Evolutionary conservation across 2,113 vertebrate genomes (phyloP).

Genomic region (Aythya baeri): DNA sequence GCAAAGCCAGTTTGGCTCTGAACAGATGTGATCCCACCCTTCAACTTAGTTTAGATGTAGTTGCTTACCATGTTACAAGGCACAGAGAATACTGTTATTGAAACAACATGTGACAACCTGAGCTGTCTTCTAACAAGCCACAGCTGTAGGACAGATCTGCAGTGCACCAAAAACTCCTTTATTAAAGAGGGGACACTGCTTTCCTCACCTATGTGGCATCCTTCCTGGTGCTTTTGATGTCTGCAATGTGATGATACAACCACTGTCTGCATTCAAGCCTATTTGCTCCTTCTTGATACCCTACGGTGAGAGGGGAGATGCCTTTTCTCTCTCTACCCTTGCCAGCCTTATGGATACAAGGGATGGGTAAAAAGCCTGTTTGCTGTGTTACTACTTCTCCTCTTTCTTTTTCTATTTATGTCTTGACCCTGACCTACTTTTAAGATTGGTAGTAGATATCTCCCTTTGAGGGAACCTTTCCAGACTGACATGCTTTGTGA

Average conservation of each 20-base stretch:
- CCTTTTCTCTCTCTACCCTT: not conserved
- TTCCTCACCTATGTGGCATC: not conserved
- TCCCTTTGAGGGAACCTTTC: not conserved
- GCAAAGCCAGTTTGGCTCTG: not conserved
- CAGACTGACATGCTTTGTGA: not conserved
- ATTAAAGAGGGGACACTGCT: not conserved
- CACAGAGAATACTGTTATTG: not conserved
- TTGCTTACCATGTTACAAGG: not conserved
- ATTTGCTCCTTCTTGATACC: not conserved
- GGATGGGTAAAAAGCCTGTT: not conserved
- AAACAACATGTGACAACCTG: not conserved
- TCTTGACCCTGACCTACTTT: conserved; percentile 38
- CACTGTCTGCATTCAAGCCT: not conserved
- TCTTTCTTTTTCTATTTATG: not conserved
- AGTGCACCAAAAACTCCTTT: not conserved
- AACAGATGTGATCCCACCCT: not conserved
- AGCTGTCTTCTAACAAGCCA: not conserved
- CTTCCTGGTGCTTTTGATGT: not conserved
- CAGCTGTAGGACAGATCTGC: not conserved
- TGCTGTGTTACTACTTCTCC: not conserved
- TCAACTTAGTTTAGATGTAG: not conserved
- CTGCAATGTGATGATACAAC: rapidly evolving
- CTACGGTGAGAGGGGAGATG: rapidly evolving
- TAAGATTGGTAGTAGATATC: not conserved
- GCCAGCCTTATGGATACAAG: not conserved